Percentiles rank a stretch among this genome's conserved stretches.
phyloP scores from a whole-genome alignment of 2,888 invertebrate genomes.

The Myathropa florea region DNA sequence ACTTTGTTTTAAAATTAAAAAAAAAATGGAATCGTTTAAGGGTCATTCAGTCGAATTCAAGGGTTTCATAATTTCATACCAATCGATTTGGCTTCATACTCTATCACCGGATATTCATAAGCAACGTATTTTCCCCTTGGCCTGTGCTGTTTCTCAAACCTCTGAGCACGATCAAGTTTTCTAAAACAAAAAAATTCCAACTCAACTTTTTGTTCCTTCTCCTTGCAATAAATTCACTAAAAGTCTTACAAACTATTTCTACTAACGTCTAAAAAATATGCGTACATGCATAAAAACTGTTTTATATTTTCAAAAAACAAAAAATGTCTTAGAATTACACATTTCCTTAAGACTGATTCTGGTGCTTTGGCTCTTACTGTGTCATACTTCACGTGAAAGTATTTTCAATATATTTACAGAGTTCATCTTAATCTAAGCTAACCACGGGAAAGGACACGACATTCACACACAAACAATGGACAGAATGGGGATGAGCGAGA shows the following conservation, averaged over 20 bases:
- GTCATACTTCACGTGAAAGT: conserved; percentile 35
- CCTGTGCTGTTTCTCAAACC: too few species aligned
- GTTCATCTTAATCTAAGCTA: conserved; percentile 33
- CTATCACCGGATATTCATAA: too few species aligned
- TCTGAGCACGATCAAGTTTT: too few species aligned
- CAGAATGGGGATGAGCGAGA: neutral
- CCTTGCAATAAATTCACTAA: neutral
- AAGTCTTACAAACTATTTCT: neutral
- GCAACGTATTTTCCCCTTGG: too few species aligned
- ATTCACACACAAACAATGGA: neutral
- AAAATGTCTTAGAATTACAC: neutral
- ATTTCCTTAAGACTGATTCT: conserved; percentile 56
- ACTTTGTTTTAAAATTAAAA: too few species aligned
- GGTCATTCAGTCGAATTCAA: too few species aligned
- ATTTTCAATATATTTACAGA: conserved; percentile 52
- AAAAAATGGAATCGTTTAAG: too few species aligned
- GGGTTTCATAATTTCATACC: too few species aligned
- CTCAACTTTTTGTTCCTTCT: neutral
- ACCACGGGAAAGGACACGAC: neutral
- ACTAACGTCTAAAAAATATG: neutral
- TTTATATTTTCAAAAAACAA: neutral
- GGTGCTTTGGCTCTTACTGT: conserved; percentile 68
- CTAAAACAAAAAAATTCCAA: too few species aligned
- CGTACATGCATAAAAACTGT: neutral
- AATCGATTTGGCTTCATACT: too few species aligned